Evolutionary conservation across 2,113 vertebrate genomes (phyloP).

Genomic region (Desmodus rotundus): DNA sequence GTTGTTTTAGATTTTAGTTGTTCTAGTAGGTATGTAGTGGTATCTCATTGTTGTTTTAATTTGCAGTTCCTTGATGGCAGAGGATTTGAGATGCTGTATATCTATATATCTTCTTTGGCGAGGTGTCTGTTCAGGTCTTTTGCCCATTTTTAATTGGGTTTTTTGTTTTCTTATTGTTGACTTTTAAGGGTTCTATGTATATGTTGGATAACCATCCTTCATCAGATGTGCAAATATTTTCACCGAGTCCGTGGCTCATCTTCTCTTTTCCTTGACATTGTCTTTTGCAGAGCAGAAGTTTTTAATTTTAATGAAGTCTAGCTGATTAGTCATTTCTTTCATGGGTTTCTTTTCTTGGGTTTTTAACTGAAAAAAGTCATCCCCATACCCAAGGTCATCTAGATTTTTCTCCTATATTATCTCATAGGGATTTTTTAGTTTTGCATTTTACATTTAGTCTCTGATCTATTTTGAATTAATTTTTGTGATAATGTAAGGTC

Average conservation of each 20-base stretch:
- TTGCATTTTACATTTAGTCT: conserved; percentile 9
- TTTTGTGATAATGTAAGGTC: neutral
- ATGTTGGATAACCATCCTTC: neutral
- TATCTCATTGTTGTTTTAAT: neutral
- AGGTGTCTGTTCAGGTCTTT: neutral
- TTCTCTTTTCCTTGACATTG: neutral
- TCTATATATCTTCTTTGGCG: neutral
- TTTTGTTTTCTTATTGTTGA: neutral
- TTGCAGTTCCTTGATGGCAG: neutral
- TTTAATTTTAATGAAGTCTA: neutral
- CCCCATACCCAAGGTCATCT: neutral
- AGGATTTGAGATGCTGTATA: neutral
- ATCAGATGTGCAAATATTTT: neutral
- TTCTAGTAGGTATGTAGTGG: neutral
- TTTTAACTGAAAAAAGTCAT: neutral
- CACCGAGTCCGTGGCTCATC: neutral
- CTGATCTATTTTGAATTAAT: neutral
- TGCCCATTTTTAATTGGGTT: neutral
- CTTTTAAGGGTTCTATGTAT: neutral
- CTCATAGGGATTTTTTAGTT: neutral
- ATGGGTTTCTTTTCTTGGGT: neutral
- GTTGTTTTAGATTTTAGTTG: neutral
- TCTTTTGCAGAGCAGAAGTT: neutral
- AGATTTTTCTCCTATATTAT: conserved; percentile 1
- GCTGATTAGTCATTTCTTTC: conserved; percentile 6